Base-by-base conservation (phyloP, 2,888 invertebrate species). In the Torymus aiolomorphi region DNA sequence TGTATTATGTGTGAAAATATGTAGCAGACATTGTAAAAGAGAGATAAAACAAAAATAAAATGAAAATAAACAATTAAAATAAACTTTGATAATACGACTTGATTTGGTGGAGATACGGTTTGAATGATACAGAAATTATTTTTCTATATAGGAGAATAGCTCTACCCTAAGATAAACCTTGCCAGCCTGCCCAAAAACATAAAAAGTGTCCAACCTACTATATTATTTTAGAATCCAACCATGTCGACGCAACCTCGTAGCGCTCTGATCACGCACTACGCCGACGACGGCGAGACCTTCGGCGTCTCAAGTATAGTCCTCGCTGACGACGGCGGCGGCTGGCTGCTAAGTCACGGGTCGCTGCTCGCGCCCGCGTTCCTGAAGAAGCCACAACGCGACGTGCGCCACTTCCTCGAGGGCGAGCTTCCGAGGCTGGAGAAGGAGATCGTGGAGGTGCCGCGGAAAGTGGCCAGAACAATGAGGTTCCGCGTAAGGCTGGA, bases 261-360 rank as follows among this genome's bases (percentile, higher is more conserved):
- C 63, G 74, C 69, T 13, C 73, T 78, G n/a, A 69, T 78, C 13
- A 13, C 61, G 16, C 78, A 18, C 56, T 8, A 20, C 42, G 4
- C n/a, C 49, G n/a, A n/a, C 31, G 11, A 8, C 20, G 52, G 14
- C 3, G 65, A 59, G n/a, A 16, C 52, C 4, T 72, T 51, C 20
- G 78, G 74, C 0, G 61, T n/a, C 18, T 80, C 80, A 16, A 78
- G 74, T 0, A 18, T 80, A 11, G n/a, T 71, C 1, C 63, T 80
- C 4, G n/a, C 70, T 3, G 14, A n/a, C 54, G 31, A 5, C 8
- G 31, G 31, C 8, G 8, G 31, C 31, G 67, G 18, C 14, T 78
- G 78, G 78, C 66, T 81, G 12, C 72, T 81, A 2, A 76, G 12
- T n/a, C 81, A 81, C 61, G 81, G 81, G 3, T 66, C 75, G 3